Evolutionary conservation across 2,888 invertebrate species (phyloP).

Genomic region (Abrostola triplasia): DNA sequence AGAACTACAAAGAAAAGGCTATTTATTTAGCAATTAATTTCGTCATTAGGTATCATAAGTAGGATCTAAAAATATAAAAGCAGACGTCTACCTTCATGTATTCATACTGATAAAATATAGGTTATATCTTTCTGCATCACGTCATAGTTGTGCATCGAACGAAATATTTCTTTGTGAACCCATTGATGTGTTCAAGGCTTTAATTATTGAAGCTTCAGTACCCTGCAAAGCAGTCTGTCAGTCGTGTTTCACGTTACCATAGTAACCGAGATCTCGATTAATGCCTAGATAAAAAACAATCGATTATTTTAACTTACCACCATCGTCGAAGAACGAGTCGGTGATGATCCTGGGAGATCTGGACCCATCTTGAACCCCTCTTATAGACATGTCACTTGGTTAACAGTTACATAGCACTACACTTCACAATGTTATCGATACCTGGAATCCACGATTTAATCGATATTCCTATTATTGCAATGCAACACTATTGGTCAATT

Average conservation of each 20-base stretch:
- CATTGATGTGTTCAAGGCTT: slow-evolving; percentile 26
- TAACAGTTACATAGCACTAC: slow-evolving; percentile 22
- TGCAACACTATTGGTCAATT: neutral
- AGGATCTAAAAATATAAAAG: no score
- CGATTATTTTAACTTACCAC: slow-evolving; percentile 66
- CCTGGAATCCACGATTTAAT: slow-evolving; percentile 4
- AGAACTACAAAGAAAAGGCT: no score
- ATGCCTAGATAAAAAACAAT: neutral
- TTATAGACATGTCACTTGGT: slow-evolving; percentile 73
- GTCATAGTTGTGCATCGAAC: neutral
- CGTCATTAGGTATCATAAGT: no score
- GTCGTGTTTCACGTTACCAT: neutral
- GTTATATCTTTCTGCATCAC: neutral
- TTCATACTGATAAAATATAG: no score
- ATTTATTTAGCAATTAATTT: no score
- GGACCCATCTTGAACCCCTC: slow-evolving; percentile 83
- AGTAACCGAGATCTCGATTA: neutral
- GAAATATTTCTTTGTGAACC: slow-evolving; percentile 6
- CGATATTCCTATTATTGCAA: neutral
- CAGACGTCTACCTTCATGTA: no score
- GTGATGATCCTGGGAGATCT: slow-evolving; percentile 80
- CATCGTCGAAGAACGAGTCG: slow-evolving; percentile 84
- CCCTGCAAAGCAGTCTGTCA: neutral
- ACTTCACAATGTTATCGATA: slow-evolving; percentile 11
- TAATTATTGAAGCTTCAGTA: slow-evolving; percentile 7